These are phyloP conservation scores for Drosophila macrothrix DNA, from an alignment of 2,888 invertebrate genomes.

Conservation along the genomic window DNA sequence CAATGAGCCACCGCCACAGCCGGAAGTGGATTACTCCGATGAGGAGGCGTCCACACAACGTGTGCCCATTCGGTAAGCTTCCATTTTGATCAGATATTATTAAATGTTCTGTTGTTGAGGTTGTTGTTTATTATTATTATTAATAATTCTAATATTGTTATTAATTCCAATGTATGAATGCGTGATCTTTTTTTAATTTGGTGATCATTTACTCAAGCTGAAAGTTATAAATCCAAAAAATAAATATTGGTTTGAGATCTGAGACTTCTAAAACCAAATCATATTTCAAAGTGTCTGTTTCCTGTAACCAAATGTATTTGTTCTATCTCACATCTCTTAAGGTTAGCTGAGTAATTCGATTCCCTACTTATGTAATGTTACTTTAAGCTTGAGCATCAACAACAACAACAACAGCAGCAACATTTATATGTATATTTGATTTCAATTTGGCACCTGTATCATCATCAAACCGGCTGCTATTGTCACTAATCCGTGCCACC, in stretches of 20 bases:
- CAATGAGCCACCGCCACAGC: slow-evolving; percentile 94
- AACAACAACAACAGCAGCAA: slow-evolving; percentile 10
- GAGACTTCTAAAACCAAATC: neutral
- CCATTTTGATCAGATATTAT: neutral
- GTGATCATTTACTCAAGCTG: neutral
- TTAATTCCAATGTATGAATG: neutral
- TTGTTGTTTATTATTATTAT: slow-evolving; percentile 7
- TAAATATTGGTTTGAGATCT: neutral
- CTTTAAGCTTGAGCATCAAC: neutral
- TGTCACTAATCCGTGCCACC: slow-evolving; percentile 58
- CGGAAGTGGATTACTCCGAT: slow-evolving; percentile 95
- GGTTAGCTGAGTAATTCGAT: neutral
- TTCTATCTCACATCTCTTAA: neutral
- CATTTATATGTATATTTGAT: neutral
- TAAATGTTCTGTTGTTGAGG: slow-evolving; percentile 18
- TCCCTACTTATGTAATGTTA: neutral
- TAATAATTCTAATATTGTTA: neutral
- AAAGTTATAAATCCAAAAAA: neutral
- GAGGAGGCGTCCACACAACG: slow-evolving; percentile 90
- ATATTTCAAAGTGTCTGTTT: neutral
- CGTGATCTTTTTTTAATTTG: neutral
- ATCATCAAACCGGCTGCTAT: slow-evolving; percentile 12
- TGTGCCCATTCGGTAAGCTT: slow-evolving; percentile 86
- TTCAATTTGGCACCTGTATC: neutral
- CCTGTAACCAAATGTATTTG: neutral